A percentile compares a stretch with the other conserved stretches of the same genome.
These are phyloP conservation scores for Patella ulyssiponensis DNA, from an alignment of 2,888 invertebrate genomes.

Conservation along the genomic window DNA sequence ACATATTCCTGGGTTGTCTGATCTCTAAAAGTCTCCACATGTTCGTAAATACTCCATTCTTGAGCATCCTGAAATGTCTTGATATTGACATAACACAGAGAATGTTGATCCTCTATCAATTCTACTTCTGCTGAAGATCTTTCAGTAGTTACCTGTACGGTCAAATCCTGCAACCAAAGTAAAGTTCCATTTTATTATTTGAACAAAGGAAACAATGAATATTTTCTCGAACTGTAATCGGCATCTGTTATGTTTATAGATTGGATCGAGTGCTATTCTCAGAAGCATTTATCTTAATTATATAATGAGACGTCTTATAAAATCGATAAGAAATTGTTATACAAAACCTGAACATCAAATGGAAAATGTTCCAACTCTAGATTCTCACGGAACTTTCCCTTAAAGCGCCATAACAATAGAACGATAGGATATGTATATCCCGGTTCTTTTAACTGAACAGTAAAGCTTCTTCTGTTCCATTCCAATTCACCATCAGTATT, in stretches of 20 bases:
- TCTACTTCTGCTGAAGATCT: conserved; percentile 49
- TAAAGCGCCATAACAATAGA: conserved; percentile 54
- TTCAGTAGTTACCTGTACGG: conserved; percentile 53
- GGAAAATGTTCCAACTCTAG: conserved; percentile 63
- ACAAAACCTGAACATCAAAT: conserved; percentile 62
- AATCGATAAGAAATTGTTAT: too few relatives aligned
- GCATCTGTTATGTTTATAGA: too few relatives aligned
- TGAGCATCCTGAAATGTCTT: conserved; percentile 54
- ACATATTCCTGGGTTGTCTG: conserved; percentile 52
- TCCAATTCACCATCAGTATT: conserved; percentile 51
- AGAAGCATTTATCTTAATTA: too few relatives aligned
- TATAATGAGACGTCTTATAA: too few relatives aligned
- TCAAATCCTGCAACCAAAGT: conserved; percentile 49
- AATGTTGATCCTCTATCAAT: conserved; percentile 50
- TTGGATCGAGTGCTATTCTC: too few relatives aligned
- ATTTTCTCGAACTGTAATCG: too few relatives aligned
- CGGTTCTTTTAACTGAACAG: conserved; percentile 45
- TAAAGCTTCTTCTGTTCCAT: conserved; percentile 44
- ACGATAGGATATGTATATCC: conserved; percentile 54
- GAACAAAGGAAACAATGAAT: too few relatives aligned
- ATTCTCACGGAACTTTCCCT: conserved; percentile 57
- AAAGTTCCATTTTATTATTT: neutral
- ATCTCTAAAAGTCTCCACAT: conserved; percentile 54
- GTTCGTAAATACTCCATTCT: conserved; percentile 58
- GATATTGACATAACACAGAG: conserved; percentile 54